Base-by-base conservation (phyloP, 2,113 vertebrate species). In the Eretmochelys imbricata region DNA sequence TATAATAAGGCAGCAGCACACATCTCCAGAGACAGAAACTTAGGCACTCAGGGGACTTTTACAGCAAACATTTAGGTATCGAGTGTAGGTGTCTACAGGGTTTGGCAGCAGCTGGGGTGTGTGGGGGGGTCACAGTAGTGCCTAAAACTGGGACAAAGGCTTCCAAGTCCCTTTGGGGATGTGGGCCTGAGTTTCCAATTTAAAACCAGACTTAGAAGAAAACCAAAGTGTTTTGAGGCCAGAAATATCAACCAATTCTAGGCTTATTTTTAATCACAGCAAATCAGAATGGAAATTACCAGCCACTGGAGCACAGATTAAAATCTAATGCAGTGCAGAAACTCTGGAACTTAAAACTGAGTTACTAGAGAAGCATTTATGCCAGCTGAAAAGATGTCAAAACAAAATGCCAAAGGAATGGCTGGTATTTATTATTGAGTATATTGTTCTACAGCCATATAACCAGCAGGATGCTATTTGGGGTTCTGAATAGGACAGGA, bases 251-350 rank as follows among this genome's bases (percentile, higher is more conserved):
- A 82, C 51, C 97, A 96, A 94, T 90, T 83, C 78, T 48, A 91
- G 85, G 95, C 94, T 96, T 90, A 82, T 92, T 95, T 94, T 91
- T 96, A 94, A 93, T 90, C 88, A 84, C 62, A 89, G 78, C 49
- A 90, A 90, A 96, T 94, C 87, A 82, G 62, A 49, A 88, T 49
- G 89, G 89, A 92, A 96, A 93, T 55, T 89, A 76, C 46, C 85
- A 93, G 51, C 25, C 85, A 94, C 62, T 1, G 90, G 78, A 94
- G 82, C 55, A 85, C 35, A 97, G 87, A 94, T 94, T 94, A 94
- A 93, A 94, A 0, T 1, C 38, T 87, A 93, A 82, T 31, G 25
- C 54, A 91, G 76, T 19, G 49, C n/a, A 89, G 80, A 92, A 91
- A 95, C 87, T 76, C 72, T 85, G 51, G 93, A 95, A 95, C 31